Conservation (phyloP, 2,113 vertebrate species). For the Protobothrops flavoviridis region DNA sequence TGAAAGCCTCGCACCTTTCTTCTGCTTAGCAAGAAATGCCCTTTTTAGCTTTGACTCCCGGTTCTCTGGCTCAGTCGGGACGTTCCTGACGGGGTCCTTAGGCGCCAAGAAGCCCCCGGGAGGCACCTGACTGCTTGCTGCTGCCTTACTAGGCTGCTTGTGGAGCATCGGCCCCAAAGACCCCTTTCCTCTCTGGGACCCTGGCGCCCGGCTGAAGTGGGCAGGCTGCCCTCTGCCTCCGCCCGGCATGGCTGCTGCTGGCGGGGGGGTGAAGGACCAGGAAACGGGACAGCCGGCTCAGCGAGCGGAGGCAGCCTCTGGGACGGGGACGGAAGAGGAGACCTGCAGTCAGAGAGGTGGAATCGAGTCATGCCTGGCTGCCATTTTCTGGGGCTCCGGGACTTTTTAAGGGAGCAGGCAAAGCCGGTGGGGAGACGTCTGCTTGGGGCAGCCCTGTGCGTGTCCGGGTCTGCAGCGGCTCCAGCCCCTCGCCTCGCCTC, state of each 20-base stretch:
- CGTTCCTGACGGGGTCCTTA: not conserved
- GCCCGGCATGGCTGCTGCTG: not conserved
- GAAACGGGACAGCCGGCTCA: not conserved
- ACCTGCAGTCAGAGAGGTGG: not conserved
- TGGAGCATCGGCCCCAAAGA: too few species aligned
- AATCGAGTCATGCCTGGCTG: not conserved
- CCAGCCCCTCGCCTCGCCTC: not conserved
- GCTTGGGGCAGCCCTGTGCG: not conserved
- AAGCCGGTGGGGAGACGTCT: too few species aligned
- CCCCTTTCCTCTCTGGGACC: not conserved
- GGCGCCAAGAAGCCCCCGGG: not conserved
- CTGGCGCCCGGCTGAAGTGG: not conserved
- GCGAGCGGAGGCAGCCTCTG: not conserved
- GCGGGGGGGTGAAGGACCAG: not conserved
- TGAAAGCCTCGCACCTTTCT: not conserved
- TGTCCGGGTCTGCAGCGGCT: not conserved
- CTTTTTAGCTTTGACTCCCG: not conserved
- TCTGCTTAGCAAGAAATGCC: not conserved
- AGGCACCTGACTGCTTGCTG: fast-evolving
- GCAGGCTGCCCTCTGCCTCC: not conserved
- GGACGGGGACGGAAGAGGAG: not conserved
- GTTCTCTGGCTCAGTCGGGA: not conserved
- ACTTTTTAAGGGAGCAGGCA: not conserved
- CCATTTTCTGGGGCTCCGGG: not conserved
- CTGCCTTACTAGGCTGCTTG: too few species aligned